Evolutionary conservation across 2,888 invertebrate species (phyloP).

Genomic region (Tetragonula carbonaria): DNA sequence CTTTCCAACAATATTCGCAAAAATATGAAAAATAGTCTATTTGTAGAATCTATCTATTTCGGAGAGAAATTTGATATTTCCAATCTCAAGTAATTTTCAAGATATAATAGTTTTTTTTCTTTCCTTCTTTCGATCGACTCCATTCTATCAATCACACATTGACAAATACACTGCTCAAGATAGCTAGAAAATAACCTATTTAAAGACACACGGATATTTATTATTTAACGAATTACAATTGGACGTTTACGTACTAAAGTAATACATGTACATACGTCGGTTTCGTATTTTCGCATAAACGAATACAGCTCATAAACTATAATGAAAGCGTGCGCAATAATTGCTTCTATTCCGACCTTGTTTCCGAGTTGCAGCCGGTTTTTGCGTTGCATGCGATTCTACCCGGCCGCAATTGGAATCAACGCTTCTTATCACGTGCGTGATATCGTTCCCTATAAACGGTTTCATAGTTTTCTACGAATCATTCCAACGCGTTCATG

Average conservation of each 20-base stretch:
- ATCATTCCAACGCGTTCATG: not conserved
- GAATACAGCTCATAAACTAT: not conserved
- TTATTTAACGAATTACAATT: not conserved
- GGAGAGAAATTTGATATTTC: not conserved
- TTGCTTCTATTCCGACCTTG: constrained; percentile 10
- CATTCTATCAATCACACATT: not conserved
- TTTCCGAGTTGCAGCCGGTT: not conserved
- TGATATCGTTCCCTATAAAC: not conserved
- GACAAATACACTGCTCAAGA: constrained; percentile 24
- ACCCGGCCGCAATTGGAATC: not conserved
- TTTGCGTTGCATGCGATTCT: constrained; percentile 10
- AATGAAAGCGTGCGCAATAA: not conserved
- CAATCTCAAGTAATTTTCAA: not conserved
- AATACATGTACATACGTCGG: not conserved
- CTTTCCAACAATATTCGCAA: not conserved
- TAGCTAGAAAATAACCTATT: not conserved
- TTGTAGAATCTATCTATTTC: not conserved
- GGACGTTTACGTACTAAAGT: not conserved
- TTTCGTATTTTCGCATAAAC: not conserved
- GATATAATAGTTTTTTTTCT: not conserved
- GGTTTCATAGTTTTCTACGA: not conserved
- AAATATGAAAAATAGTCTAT: not conserved
- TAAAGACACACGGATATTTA: not conserved
- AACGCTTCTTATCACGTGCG: not conserved
- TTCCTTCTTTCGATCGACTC: not conserved